phyloP scores from a whole-genome alignment of 2,888 invertebrate genomes.

The Chirona hameri region DNA sequence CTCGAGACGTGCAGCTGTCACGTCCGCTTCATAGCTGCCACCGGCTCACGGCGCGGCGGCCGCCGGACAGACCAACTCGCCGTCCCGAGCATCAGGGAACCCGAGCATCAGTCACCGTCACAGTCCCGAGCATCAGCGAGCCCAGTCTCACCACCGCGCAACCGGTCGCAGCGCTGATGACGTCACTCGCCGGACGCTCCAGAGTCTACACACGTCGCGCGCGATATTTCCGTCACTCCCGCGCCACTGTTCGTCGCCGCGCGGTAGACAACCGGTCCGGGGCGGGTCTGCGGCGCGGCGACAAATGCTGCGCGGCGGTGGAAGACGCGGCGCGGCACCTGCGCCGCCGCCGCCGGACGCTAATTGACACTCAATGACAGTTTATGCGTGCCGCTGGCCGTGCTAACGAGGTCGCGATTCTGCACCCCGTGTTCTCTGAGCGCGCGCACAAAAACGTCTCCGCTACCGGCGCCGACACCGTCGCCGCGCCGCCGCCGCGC shows the following conservation, averaged over 20 bases:
- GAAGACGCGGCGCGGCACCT: not conserved
- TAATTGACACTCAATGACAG: constrained; percentile 6
- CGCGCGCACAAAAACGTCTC: not conserved
- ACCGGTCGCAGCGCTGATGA: too few species aligned
- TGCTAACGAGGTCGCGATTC: not conserved
- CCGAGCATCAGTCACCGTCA: too few species aligned
- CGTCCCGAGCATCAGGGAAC: too few species aligned
- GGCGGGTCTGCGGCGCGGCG: not conserved
- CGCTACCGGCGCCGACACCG: not conserved
- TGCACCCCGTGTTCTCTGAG: not conserved
- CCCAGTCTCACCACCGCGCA: too few species aligned
- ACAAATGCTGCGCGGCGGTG: not conserved
- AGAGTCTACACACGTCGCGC: too few species aligned
- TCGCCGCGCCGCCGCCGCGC: not conserved
- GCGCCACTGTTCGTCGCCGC: not conserved
- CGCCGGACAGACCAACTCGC: too few species aligned
- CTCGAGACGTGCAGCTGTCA: too few species aligned
- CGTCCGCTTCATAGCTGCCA: too few species aligned
- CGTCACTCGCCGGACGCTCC: not conserved
- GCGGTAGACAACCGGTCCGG: not conserved
- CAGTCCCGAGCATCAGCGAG: too few species aligned
- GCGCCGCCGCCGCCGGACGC: not conserved
- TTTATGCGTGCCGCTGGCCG: not conserved
- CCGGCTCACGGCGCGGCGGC: too few species aligned
- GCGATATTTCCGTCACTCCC: too few species aligned